Conservation (phyloP, 2,113 vertebrate species). For the Myrmophylax atrothorax region DNA sequence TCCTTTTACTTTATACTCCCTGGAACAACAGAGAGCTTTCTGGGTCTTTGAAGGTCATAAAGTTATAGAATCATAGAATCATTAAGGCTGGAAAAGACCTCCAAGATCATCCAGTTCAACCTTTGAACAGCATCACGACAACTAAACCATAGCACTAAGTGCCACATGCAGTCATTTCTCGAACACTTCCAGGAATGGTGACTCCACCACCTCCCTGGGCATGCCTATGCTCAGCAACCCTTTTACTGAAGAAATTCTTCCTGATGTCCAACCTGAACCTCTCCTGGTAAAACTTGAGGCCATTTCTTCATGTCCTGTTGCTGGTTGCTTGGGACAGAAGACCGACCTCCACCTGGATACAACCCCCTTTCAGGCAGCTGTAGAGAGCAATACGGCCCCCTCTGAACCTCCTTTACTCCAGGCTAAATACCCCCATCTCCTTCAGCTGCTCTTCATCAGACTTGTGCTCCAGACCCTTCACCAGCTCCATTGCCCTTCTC, state of each 20-base stretch:
- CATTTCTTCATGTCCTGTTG: neutral
- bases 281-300: neutral
- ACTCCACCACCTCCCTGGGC: neutral
- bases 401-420: neutral
- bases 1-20: neutral
- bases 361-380: fast-evolving
- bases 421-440: neutral
- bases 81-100: neutral
- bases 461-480: neutral
- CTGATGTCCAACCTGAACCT: neutral
- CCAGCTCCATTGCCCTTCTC: fast-evolving
- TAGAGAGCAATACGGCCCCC: no score
- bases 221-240: neutral
- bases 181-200: neutral
- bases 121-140: neutral
- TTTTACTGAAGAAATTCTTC: neutral
- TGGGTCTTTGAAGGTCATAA: neutral
- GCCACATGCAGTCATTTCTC: neutral
- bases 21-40: neutral
- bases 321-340: neutral
- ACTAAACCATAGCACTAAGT: neutral
- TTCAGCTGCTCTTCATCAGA: neutral
- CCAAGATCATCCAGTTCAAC: neutral
- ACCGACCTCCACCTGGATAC: fast-evolving
- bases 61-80: neutral